Evolutionary conservation across 2,113 vertebrate genomes (phyloP).

Genomic region (Syrrhaptes paradoxus): DNA sequence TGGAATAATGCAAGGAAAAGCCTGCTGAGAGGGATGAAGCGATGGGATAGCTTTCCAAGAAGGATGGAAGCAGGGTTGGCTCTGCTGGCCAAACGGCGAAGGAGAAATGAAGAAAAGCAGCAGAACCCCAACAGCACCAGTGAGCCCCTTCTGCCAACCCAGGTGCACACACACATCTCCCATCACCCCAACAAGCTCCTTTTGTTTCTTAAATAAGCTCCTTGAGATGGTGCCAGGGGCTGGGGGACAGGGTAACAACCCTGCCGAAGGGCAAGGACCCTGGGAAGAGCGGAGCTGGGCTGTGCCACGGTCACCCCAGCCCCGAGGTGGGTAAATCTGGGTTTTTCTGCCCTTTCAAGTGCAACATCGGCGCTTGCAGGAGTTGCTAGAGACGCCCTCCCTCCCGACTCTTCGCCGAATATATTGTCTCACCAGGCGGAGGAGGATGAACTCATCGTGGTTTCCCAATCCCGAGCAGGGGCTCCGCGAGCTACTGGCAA

Average conservation of each 20-base stretch:
- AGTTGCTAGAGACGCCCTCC: conserved; percentile 24
- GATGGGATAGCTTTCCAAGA: not conserved
- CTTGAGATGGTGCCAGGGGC: not conserved
- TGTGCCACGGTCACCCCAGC: not conserved
- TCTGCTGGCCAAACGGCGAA: accelerated
- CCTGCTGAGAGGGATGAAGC: not conserved
- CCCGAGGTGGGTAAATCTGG: not conserved
- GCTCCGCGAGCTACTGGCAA: conserved; percentile 56
- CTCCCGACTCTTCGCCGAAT: not conserved
- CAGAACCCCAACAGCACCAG: not conserved
- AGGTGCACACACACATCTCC: accelerated
- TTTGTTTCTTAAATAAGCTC: not conserved
- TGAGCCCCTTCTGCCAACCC: not conserved
- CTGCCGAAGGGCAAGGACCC: not conserved
- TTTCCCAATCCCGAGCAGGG: conserved; percentile 43
- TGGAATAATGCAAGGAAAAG: not conserved
- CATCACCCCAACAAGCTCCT: not conserved
- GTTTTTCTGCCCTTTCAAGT: not conserved
- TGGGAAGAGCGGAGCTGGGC: not conserved
- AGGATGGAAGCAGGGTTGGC: not conserved
- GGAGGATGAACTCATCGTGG: conserved; percentile 54
- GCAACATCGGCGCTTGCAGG: not conserved
- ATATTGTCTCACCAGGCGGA: conserved; percentile 24
- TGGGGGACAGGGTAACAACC: not conserved
- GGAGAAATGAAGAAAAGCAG: not conserved